These are phyloP conservation scores for Trichogramma pretiosum DNA, from an alignment of 1,140 invertebrate species.

Conservation along the genomic window DNA sequence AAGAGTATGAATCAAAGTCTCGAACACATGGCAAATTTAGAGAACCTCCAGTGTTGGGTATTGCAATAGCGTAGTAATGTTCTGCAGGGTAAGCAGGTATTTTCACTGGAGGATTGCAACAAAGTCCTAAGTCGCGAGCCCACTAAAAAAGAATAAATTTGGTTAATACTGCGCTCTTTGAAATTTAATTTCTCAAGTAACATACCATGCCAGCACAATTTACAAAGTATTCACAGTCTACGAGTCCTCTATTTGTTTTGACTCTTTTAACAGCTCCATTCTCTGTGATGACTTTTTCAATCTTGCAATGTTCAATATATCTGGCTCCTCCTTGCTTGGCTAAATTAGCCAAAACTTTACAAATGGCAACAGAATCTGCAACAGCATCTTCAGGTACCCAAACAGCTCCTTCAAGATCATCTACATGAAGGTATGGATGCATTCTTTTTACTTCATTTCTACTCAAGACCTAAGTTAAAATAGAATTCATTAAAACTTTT, in stretches of 20 bases:
- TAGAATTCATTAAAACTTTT: background rate
- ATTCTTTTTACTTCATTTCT: constrained; percentile 40
- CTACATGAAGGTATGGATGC: constrained; percentile 55
- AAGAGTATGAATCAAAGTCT: constrained; percentile 62
- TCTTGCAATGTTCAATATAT: constrained; percentile 53
- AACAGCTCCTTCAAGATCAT: constrained; percentile 63
- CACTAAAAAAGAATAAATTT: constrained; percentile 46
- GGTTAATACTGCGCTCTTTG: no score
- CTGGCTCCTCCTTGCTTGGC: constrained; percentile 52
- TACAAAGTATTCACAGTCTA: constrained; percentile 64
- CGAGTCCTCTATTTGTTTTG: constrained; percentile 51
- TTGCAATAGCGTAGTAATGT: constrained; percentile 58
- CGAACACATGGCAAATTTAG: constrained; percentile 49
- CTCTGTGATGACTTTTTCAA: constrained; percentile 52
- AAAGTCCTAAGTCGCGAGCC: constrained; percentile 57
- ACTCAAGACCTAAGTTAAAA: constrained; percentile 32
- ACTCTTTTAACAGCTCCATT: constrained; percentile 52
- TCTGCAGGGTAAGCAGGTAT: constrained; percentile 64
- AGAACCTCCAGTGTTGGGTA: constrained; percentile 34
- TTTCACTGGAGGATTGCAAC: constrained; percentile 53
- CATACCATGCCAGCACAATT: constrained; percentile 67
- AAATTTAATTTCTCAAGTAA: no score
- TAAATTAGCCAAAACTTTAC: constrained; percentile 50
- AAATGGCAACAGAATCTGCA: constrained; percentile 55
- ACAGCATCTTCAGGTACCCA: constrained; percentile 69